Evolutionary conservation across 2,888 invertebrate genomes (phyloP).

Genomic region (Mesorhabditis sp.): DNA sequence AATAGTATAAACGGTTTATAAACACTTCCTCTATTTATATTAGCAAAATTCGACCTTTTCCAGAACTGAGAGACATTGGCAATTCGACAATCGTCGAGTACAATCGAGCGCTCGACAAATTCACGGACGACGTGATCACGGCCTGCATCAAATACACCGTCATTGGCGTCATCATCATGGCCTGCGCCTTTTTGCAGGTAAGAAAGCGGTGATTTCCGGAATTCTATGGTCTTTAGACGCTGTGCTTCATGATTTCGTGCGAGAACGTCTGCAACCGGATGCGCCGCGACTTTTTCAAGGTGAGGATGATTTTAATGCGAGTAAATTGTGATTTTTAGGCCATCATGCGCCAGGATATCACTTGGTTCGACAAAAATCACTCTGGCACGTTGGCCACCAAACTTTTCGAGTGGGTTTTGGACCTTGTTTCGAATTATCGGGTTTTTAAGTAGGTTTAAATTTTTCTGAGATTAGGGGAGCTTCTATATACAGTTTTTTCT

Average conservation of each 20-base stretch:
- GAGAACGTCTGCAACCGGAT: conserved; percentile 62
- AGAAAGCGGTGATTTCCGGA: conserved; percentile 1
- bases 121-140: conserved; percentile 29
- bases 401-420: conserved; percentile 60
- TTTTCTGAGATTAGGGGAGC: no score
- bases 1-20: no score
- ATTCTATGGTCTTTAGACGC: conserved; percentile 45
- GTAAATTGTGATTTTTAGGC: no score
- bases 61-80: no score
- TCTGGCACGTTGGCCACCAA: conserved; percentile 62
- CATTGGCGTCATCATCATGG: conserved; percentile 36
- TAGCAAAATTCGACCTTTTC: no score
- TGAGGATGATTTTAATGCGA: conserved; percentile 5
- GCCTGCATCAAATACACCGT: conserved; percentile 40
- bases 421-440: neutral
- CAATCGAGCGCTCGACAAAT: conserved; percentile 19
- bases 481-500: no score
- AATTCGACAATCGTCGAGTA: neutral
- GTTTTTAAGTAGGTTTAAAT: no score
- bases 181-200: conserved; percentile 39
- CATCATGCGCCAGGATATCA: conserved; percentile 57
- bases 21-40: no score
- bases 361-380: conserved; percentile 61
- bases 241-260: conserved; percentile 59
- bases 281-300: conserved; percentile 59